Percentiles rank a stretch among this genome's conserved stretches.
Conservation (phyloP, 2,113 vertebrate genomes). For the Xiphophorus maculatus region DNA sequence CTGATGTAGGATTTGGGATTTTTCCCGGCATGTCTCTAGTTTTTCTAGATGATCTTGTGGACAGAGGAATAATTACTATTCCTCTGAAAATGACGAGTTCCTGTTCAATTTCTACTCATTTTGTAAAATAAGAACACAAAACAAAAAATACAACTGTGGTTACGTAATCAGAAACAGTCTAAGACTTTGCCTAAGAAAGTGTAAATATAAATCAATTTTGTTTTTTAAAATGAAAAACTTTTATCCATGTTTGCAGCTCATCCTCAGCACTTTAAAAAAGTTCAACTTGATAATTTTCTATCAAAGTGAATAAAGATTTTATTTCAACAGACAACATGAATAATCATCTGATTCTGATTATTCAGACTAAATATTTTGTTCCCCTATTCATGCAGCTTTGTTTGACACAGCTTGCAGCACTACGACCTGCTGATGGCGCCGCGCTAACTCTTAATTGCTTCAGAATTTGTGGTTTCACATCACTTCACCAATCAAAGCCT, state of each 20-base stretch:
- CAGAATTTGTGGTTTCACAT: neutral
- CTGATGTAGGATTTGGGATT: neutral
- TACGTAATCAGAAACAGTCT: neutral
- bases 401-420: neutral
- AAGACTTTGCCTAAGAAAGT: neutral
- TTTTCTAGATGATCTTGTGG: too few species aligned
- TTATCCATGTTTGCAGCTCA: too few species aligned
- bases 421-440: neutral
- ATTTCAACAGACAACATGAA: too few species aligned
- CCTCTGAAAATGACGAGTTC: too few species aligned
- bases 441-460: neutral
- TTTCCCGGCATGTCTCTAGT: neutral
- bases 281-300: too few species aligned
- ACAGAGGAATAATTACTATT: too few species aligned
- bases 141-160: neutral
- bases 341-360: too few species aligned
- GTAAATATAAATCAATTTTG: neutral
- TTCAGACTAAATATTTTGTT: too few species aligned
- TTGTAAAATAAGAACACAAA: neutral
- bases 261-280: too few species aligned
- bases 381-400: neutral
- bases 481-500: neutral
- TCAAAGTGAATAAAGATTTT: too few species aligned
- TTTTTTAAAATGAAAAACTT: too few species aligned
- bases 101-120: neutral